Base-by-base conservation (phyloP, 2,888 invertebrate genomes). In the Cancer borealis region DNA sequence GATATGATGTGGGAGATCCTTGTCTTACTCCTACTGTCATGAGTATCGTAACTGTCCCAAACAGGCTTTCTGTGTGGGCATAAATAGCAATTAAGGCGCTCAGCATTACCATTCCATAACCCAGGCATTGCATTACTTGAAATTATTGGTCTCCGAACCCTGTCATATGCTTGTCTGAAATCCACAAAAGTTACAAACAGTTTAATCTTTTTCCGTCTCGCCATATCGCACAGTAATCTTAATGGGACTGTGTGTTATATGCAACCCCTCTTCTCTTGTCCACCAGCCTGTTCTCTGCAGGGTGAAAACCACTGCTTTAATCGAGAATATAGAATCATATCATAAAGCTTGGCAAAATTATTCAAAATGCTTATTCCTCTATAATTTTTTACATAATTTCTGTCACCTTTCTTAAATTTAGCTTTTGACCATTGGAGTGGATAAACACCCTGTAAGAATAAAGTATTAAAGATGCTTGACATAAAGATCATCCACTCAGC, bases 1-100 rank as follows among this genome's bases (percentile, higher is more conserved):
- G 49, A 30, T 79, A 92, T 3, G 92, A 92, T 8, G 73, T 92
- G 12, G 79, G 17, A 60, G 60, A 60, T 60, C 14, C 60, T 17
- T 10, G 60, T 60, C 60, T 60, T 60, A 60, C 60, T 60, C 60
- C 60, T 17, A 60, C n/a, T 17, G 60, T 17, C 10, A 60, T 26
- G 3, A 4, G 73, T 73, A 49, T 49, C 49, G 49, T 49, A 49
- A 8, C 14, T 21, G 79, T 79, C 14, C 79, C 79, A 26, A 79
- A 5, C 79, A 21, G 26, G 79, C 79, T 79, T n/a, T n/a, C 26
- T 26, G n/a, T 79, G 79, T 79, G n/a, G 26, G 26, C 21, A 79
- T 79, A 79, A 21, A 79, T 79, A 26, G 21, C 79, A 79, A 79
- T 26, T 79, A 26, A 79, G 26, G 79, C 79, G 14, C 79, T 79